These are phyloP conservation scores for Pycnonotus jocosus DNA, from an alignment of 2,113 vertebrate genomes.

Conservation along the genomic window DNA sequence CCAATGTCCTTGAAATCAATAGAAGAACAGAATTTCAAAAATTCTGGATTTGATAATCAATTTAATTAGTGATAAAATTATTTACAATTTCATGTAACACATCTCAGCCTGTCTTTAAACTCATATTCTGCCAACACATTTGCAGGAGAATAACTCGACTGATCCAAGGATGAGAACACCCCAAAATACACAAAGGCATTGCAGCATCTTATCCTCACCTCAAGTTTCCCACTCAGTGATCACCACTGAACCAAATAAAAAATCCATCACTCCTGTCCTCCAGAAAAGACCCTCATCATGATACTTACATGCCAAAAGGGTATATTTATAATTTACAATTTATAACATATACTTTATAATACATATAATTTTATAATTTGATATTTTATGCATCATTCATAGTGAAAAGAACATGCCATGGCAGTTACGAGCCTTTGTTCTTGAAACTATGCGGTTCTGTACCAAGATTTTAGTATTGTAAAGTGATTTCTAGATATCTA, in stretches of 20 bases:
- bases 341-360: not conserved
- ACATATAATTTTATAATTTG: not conserved
- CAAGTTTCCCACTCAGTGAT: not conserved
- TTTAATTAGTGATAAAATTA: not conserved
- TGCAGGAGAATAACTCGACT: not conserved
- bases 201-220: not conserved
- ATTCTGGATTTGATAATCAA: not conserved
- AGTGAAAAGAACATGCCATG: not conserved
- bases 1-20: not conserved
- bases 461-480: not conserved
- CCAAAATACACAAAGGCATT: not conserved
- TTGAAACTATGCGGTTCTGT: not conserved
- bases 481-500: not conserved
- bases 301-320: not conserved
- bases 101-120: not conserved
- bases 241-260: not conserved
- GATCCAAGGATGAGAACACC: fast-evolving
- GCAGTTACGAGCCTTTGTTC: not conserved
- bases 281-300: not conserved
- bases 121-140: not conserved
- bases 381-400: not conserved
- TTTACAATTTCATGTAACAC: not conserved
- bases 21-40: not conserved
- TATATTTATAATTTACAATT: not conserved
- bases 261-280: not conserved